Percentiles rank a stretch among this genome's conserved stretches.
Evolutionary conservation across 2,113 vertebrate genomes (phyloP).

Genomic region (Morphnarchus princeps): DNA sequence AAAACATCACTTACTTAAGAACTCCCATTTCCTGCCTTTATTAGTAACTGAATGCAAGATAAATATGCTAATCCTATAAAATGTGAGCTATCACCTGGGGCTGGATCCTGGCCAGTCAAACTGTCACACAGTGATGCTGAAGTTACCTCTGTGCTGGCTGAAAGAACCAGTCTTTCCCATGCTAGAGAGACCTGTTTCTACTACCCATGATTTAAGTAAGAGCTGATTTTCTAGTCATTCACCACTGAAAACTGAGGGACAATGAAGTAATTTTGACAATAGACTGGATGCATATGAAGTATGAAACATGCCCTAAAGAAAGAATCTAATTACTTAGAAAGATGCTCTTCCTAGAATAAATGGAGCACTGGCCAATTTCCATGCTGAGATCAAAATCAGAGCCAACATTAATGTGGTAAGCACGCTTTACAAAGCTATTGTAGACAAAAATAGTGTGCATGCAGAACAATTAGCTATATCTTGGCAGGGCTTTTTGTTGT

Average conservation of each 20-base stretch:
- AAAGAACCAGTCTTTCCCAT: neutral
- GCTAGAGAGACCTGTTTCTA: neutral
- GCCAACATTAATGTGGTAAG: neutral
- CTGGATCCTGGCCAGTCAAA: neutral
- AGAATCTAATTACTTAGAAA: neutral
- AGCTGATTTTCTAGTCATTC: neutral
- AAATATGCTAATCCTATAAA: neutral
- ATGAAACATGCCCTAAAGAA: neutral
- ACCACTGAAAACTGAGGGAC: neutral
- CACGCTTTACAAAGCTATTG: neutral
- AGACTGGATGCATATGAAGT: neutral
- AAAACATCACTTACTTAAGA: neutral
- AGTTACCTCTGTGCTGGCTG: rapidly evolving
- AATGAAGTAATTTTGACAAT: neutral
- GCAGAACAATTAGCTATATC: neutral
- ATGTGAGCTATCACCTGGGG: neutral
- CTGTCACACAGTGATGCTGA: neutral
- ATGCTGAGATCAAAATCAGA: neutral
- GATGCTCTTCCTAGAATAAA: neutral
- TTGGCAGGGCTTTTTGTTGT: neutral
- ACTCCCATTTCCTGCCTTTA: neutral
- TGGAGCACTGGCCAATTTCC: neutral
- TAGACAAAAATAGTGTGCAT: neutral
- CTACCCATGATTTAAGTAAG: neutral
- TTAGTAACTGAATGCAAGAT: neutral